Percentiles rank a stretch among this genome's conserved stretches.
These are phyloP conservation scores for Erpobdella octoculata DNA, from an alignment of 2,888 invertebrate genomes.

Conservation along the genomic window DNA sequence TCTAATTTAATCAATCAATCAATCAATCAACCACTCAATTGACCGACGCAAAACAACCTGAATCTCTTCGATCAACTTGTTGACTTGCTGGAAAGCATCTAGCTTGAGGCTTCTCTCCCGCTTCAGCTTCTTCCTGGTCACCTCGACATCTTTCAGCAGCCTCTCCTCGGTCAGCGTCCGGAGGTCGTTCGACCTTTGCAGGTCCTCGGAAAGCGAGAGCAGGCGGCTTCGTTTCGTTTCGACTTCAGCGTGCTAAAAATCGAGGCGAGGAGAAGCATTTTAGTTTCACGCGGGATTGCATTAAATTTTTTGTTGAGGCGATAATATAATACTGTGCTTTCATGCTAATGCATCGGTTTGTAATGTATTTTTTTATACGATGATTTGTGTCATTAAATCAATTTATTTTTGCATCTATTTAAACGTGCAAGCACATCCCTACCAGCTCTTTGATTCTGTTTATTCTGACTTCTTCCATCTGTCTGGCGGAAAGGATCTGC, in stretches of 20 bases:
- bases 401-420: neutral
- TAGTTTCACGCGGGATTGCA: no score
- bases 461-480: slow-evolving; percentile 3
- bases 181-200: neutral
- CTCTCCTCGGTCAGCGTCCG: neutral
- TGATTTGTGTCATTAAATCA: neutral
- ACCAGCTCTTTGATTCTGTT: slow-evolving; percentile 14
- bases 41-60: no score
- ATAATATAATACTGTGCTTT: neutral
- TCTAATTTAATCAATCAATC: no score
- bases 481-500: neutral
- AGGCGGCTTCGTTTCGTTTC: neutral
- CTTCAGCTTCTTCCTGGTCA: slow-evolving; percentile 2
- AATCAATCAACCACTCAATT: no score
- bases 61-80: neutral
- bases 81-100: slow-evolving; percentile 8
- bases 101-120: slow-evolving; percentile 3
- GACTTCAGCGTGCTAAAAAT: neutral
- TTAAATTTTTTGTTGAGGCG: no score
- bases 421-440: neutral
- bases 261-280: neutral
- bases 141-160: slow-evolving; percentile 3
- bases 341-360: no score
- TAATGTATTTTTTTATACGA: no score
- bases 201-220: slow-evolving; percentile 8